Base-by-base conservation (phyloP, 2,113 vertebrate species). In the Cepphus grylle region DNA sequence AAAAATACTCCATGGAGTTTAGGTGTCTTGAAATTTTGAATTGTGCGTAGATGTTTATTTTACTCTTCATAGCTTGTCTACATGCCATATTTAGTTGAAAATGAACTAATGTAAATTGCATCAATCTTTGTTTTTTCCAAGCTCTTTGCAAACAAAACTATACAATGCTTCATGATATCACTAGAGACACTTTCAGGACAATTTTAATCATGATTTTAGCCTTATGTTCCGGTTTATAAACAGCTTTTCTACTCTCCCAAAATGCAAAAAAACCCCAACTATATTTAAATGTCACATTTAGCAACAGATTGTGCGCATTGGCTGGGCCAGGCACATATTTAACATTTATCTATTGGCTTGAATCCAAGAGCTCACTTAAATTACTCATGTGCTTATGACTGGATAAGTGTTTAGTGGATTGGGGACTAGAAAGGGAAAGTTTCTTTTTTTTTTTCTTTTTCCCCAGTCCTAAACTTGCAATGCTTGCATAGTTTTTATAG, bases 211-310 rank as follows among this genome's bases (percentile, higher is more conserved):
- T 0, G 38, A 74, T 63, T 95, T 92, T 81, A 84, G 55, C 69
- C 80, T 95, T 86, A 86, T 92, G 45, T 88, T 94, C 86, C 88
- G 30, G 11, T 70, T 94, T 95, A 88, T 71, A 81, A 96, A 96
- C 76, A 95, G 38, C 34, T 91, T 91, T 94, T 74, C n/a, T 81
- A n/a, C 45, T 47, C 63, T 78, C n/a, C 7, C 2, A 19, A 92
- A 83, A 79, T 81, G 65, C 55, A 86, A 92, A 77, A 6, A 87
- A 14, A 59, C 11, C 40, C 40, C 40, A 42, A 42, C 40, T 42
- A 27, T 83, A 56, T 92, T 82, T 74, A 96, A 95, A 97, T 92
- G 94, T 96, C 94, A 91, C 92, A 92, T 94, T 94, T 72, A 93
- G 66, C 74, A 94, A 72, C 96, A 96, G 92, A 96, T 96, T 96